A percentile compares a stretch with the other conserved stretches of the same genome.
Conservation (phyloP, 1,140 invertebrate species). For the Eufriesea mexicana region DNA sequence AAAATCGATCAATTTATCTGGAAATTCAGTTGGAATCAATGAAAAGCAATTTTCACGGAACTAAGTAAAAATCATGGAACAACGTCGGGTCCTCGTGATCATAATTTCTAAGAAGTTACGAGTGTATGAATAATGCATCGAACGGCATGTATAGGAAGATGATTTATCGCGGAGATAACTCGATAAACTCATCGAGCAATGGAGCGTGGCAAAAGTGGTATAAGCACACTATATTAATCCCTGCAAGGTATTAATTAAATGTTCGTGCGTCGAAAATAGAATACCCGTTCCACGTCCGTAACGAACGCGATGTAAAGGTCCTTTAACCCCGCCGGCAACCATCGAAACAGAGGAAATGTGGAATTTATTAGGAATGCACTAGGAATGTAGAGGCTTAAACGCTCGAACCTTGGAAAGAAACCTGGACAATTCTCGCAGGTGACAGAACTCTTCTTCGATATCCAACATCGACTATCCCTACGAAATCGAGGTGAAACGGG, state of each 20-base stretch:
- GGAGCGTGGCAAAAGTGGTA: constrained; percentile 30
- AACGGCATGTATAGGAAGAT: not conserved
- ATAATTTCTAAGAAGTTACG: constrained; percentile 33
- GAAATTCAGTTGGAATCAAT: not conserved
- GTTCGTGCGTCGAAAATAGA: not conserved
- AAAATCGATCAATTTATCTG: too few species aligned
- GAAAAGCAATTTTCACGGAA: not conserved
- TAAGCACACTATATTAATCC: constrained; percentile 26
- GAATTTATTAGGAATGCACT: not conserved
- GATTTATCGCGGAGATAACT: constrained; percentile 34
- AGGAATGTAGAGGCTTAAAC: too few species aligned
- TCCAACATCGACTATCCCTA: too few species aligned
- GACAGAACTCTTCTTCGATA: too few species aligned
- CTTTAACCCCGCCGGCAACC: not conserved
- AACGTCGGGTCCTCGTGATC: not conserved
- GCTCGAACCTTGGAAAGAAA: too few species aligned
- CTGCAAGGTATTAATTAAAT: constrained; percentile 25
- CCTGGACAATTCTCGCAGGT: too few species aligned
- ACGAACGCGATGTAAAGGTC: not conserved
- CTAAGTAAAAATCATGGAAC: not conserved
- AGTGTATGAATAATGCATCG: constrained; percentile 39
- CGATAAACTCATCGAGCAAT: constrained; percentile 2
- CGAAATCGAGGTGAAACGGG: not conserved
- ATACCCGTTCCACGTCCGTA: not conserved
- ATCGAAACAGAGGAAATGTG: not conserved